phyloP scores from a whole-genome alignment of 2,113 vertebrate species.

The Phrynosoma platyrhinos region DNA sequence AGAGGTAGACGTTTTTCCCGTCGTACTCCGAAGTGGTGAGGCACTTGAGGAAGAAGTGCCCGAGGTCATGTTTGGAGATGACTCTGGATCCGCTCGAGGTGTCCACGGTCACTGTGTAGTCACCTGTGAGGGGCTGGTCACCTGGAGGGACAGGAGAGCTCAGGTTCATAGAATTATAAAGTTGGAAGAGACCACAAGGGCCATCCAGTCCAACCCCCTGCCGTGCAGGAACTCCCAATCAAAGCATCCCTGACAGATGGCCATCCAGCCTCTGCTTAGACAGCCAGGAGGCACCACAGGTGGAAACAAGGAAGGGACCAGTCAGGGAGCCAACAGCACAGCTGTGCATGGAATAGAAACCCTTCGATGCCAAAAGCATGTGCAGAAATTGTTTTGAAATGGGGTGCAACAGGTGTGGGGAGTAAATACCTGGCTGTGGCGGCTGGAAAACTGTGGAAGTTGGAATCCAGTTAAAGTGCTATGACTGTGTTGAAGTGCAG shows the following conservation, averaged over 20 bases:
- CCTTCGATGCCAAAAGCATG: background rate
- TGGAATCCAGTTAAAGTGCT: too few species aligned
- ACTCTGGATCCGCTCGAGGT: conserved; percentile 77
- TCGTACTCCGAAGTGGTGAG: conserved; percentile 85
- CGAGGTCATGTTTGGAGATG: conserved; percentile 90
- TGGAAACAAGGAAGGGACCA: background rate
- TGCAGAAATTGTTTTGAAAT: background rate
- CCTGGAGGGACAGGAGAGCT: conserved; percentile 62
- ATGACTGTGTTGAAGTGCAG: too few species aligned
- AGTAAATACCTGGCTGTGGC: too few species aligned
- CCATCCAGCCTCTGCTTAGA: too few species aligned
- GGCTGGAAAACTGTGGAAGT: too few species aligned
- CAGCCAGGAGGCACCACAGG: background rate
- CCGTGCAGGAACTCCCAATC: too few species aligned
- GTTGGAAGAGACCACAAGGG: too few species aligned
- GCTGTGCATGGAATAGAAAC: background rate
- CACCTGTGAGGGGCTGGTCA: conserved; percentile 85
- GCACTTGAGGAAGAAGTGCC: conserved; percentile 89
- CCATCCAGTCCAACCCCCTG: too few species aligned
- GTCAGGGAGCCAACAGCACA: background rate
- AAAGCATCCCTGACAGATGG: too few species aligned
- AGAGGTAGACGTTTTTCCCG: conserved; percentile 82
- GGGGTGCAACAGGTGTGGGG: background rate
- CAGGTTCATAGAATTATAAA: too few species aligned
- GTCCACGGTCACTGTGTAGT: conserved; percentile 79